Evolutionary conservation across 2,113 vertebrate genomes (phyloP).

Genomic region (Nanger granti): DNA sequence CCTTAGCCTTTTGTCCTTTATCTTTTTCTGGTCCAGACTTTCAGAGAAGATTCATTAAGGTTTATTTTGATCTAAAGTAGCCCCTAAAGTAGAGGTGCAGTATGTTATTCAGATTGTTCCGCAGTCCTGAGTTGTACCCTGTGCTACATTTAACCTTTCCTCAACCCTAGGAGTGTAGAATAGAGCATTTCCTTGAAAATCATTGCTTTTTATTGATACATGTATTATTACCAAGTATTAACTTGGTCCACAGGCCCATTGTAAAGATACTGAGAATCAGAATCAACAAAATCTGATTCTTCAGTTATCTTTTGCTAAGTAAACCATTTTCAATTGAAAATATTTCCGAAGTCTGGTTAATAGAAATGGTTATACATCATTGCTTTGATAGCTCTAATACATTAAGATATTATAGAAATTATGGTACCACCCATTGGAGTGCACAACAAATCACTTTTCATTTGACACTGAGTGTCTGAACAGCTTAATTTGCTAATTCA

Average conservation of each 20-base stretch:
- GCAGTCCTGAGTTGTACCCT: neutral
- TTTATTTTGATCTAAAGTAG: constrained; percentile 43
- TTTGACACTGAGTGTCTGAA: neutral
- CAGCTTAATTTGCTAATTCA: constrained; percentile 40
- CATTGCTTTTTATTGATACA: neutral
- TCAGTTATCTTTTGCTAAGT: constrained; percentile 22
- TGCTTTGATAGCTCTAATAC: constrained; percentile 4
- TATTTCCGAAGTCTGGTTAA: constrained; percentile 21
- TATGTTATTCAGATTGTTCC: neutral
- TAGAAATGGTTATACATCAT: neutral
- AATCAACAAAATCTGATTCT: neutral
- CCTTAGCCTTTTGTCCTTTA: neutral
- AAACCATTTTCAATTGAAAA: constrained; percentile 27
- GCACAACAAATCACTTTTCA: constrained; percentile 17
- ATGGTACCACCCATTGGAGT: neutral
- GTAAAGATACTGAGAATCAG: neutral
- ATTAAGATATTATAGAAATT: constrained; percentile 17
- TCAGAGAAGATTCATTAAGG: neutral
- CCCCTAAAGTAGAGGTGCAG: neutral
- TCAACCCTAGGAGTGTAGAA: neutral
- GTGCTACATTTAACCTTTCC: constrained; percentile 12
- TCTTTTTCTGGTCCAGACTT: neutral
- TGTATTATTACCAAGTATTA: neutral
- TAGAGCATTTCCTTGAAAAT: neutral
- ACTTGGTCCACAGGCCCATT: neutral